Conservation (phyloP, 1,140 invertebrate genomes). For the Hylyphantes graminicola region DNA sequence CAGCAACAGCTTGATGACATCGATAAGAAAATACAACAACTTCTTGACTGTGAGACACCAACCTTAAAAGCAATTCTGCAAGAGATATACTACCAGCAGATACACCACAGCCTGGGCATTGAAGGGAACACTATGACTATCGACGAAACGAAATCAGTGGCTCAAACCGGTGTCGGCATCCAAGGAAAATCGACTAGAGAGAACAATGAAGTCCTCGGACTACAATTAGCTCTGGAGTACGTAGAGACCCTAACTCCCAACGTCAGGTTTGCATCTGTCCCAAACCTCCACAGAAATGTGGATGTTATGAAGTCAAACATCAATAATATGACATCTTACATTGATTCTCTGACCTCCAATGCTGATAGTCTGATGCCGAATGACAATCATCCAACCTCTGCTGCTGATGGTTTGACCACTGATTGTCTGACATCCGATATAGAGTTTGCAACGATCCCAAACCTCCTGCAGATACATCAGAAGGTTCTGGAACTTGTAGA, state of each 20-base stretch:
- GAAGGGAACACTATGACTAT: constrained; percentile 97
- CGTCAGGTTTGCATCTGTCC: too few species aligned
- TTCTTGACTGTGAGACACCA: constrained; percentile 84
- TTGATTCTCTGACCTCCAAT: too few species aligned
- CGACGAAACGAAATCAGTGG: constrained; percentile 87
- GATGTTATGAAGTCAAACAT: too few species aligned
- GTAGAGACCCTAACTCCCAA: constrained; percentile 74
- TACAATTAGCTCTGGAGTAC: constrained; percentile 95
- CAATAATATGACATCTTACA: too few species aligned
- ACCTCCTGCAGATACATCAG: constrained; percentile 92
- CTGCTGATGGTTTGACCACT: too few species aligned
- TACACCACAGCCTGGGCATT: constrained; percentile 96
- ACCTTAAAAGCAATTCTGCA: constrained; percentile 88
- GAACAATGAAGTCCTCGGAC: constrained; percentile 94
- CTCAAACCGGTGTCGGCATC: constrained; percentile 92
- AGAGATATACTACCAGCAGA: constrained; percentile 94
- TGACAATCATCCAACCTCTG: too few species aligned
- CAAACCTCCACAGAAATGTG: too few species aligned
- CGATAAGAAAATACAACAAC: constrained; percentile 84
- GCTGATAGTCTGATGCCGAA: too few species aligned
- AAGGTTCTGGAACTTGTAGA: constrained; percentile 85
- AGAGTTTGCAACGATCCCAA: constrained; percentile 79
- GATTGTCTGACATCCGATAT: constrained; percentile 76
- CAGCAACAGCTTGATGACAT: constrained; percentile 80
- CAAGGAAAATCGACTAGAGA: constrained; percentile 94